phyloP scores from a whole-genome alignment of 2,888 invertebrate species.

The Melipona bicolor region DNA sequence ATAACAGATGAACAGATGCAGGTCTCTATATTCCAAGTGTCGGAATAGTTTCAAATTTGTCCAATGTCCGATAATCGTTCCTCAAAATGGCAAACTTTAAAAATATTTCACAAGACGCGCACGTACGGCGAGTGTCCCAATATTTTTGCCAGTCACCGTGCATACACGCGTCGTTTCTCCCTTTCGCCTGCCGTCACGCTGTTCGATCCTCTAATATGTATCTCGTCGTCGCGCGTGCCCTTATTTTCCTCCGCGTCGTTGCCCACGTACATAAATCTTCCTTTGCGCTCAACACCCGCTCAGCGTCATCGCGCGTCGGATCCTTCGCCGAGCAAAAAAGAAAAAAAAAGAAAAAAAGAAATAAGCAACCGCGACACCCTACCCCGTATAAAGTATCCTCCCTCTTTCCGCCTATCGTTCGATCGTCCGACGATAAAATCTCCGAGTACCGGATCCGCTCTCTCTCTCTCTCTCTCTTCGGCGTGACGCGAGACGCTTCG shows the following conservation, averaged over 20 bases:
- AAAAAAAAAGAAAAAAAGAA: slow-evolving; percentile 13
- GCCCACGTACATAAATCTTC: slow-evolving; percentile 70
- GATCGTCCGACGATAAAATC: slow-evolving; percentile 47
- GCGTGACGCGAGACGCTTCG: background rate
- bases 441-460: slow-evolving; percentile 14
- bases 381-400: slow-evolving; percentile 31
- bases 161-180: slow-evolving; percentile 5
- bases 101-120: too few species aligned
- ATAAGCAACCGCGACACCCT: slow-evolving; percentile 28
- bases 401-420: background rate
- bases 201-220: slow-evolving; percentile 66
- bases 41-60: too few species aligned
- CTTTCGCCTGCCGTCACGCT: slow-evolving; percentile 61
- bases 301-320: slow-evolving; percentile 53
- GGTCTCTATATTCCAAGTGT: too few species aligned
- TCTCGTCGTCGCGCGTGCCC: slow-evolving; percentile 57
- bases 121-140: background rate
- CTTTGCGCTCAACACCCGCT: slow-evolving; percentile 57
- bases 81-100: too few species aligned
- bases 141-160: background rate
- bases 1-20: too few species aligned
- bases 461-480: background rate
- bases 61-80: too few species aligned
- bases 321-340: background rate
- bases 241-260: slow-evolving; percentile 61